These are phyloP conservation scores for Paralichthys olivaceus DNA, from an alignment of 2,113 vertebrate species.

Conservation along the genomic window DNA sequence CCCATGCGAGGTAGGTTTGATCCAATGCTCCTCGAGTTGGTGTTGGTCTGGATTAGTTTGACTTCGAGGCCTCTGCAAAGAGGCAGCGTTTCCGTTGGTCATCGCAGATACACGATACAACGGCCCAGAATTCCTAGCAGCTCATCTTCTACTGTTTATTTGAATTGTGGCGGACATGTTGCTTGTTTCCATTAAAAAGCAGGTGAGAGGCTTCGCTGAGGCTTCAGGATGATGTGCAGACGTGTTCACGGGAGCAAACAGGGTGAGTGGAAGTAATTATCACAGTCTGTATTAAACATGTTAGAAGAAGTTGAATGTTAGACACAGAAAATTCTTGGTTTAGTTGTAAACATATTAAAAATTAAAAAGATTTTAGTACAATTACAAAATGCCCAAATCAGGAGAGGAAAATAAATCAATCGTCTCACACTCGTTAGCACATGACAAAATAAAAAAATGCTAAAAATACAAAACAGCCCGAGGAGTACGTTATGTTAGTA, in stretches of 20 bases:
- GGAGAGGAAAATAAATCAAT: slow-evolving; percentile 22
- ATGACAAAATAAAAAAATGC: slow-evolving; percentile 66
- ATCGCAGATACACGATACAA: neutral
- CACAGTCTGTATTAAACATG: slow-evolving; percentile 47
- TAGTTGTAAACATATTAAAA: slow-evolving; percentile 61
- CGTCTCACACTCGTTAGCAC: slow-evolving; percentile 59
- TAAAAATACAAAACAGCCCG: slow-evolving; percentile 73
- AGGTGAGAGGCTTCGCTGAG: slow-evolving; percentile 1
- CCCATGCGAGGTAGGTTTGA: slow-evolving; percentile 49
- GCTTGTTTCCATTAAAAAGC: slow-evolving; percentile 26
- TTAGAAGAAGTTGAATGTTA: slow-evolving; percentile 40
- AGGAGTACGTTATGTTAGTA: slow-evolving; percentile 70
- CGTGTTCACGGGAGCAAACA: slow-evolving; percentile 22
- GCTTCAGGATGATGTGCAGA: slow-evolving; percentile 25
- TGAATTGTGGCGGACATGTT: slow-evolving; percentile 19
- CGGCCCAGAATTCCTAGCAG: slow-evolving; percentile 19
- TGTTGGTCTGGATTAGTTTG: neutral
- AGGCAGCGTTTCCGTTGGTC: neutral
- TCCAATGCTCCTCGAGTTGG: slow-evolving; percentile 34
- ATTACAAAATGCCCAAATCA: slow-evolving; percentile 55
- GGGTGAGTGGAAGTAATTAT: slow-evolving; percentile 29
- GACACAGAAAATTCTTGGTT: slow-evolving; percentile 46
- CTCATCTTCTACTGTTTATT: neutral
- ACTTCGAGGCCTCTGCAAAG: neutral
- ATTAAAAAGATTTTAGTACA: slow-evolving; percentile 33